These are phyloP conservation scores for Dryas iulia DNA, from an alignment of 1,140 invertebrate genomes.

Conservation along the genomic window DNA sequence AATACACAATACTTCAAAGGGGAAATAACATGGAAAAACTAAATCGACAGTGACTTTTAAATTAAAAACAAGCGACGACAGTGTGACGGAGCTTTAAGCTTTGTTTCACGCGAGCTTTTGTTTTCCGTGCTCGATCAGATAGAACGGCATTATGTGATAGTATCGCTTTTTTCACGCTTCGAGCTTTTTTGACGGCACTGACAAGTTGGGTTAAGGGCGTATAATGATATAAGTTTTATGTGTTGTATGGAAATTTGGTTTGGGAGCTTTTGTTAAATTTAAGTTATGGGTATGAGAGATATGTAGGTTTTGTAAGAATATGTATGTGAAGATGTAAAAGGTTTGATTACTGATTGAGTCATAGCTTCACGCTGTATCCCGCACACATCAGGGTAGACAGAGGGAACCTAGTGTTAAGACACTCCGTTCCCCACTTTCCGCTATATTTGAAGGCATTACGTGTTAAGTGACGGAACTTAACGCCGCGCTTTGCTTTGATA, in stretches of 20 bases:
- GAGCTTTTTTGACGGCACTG: constrained; percentile 10
- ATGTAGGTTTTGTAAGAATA: no score
- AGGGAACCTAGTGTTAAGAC: no score
- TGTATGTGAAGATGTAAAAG: no score
- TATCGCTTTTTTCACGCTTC: constrained; percentile 12
- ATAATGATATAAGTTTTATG: background rate
- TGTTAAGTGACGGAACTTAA: no score
- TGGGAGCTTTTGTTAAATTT: no score
- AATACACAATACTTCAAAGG: background rate
- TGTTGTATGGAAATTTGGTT: background rate
- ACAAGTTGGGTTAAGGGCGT: background rate
- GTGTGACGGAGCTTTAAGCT: background rate
- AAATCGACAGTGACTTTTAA: constrained; percentile 2
- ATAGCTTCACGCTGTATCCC: no score
- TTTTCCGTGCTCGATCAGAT: constrained; percentile 18
- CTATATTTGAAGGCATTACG: no score
- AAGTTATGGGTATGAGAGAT: no score
- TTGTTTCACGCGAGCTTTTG: constrained; percentile 1
- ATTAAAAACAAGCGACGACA: background rate
- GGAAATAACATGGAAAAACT: background rate
- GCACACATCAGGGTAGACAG: no score
- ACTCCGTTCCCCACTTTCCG: no score
- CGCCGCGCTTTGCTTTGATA: no score
- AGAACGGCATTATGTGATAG: constrained; percentile 12
- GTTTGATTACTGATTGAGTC: no score